Evolutionary conservation across 2,113 vertebrate species (phyloP).

Genomic region (Tupaia tana): DNA sequence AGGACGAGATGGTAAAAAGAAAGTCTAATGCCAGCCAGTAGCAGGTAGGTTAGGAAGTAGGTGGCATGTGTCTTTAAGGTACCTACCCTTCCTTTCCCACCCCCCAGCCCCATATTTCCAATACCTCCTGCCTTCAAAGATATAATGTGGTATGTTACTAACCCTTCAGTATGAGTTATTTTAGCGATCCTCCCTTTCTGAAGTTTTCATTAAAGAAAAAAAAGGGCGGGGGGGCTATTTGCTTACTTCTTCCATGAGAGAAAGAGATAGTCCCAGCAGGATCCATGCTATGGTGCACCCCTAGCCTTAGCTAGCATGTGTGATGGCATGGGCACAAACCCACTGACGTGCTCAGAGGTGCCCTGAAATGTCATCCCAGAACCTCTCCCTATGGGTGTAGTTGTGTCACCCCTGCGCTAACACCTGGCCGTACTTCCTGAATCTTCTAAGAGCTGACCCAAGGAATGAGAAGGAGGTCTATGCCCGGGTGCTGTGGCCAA

Average conservation of each 20-base stretch:
- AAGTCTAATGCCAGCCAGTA: not conserved
- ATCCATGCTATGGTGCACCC: too few relatives aligned
- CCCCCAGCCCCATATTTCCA: not conserved
- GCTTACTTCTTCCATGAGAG: too few relatives aligned
- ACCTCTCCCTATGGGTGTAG: too few relatives aligned
- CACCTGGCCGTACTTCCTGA: too few relatives aligned
- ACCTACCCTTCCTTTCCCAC: not conserved
- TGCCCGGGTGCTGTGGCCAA: not conserved
- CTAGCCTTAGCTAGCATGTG: too few relatives aligned
- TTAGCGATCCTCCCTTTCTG: not conserved
- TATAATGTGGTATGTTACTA: not conserved
- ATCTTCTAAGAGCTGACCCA: not conserved
- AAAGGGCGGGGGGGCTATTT: too few relatives aligned
- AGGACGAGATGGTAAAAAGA: not conserved
- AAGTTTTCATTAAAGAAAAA: not conserved
- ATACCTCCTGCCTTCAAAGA: not conserved
- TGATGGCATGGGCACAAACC: too few relatives aligned
- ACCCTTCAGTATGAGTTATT: not conserved
- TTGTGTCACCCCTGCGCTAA: too few relatives aligned
- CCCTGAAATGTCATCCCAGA: too few relatives aligned
- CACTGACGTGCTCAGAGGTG: too few relatives aligned
- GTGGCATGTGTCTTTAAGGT: not conserved
- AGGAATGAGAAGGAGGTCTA: not conserved
- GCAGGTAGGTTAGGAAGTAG: not conserved
- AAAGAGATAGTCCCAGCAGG: too few relatives aligned